A percentile compares a stretch with the other conserved stretches of the same genome.
These are phyloP conservation scores for Philereme transversata DNA, from an alignment of 2,888 invertebrate species.

Conservation along the genomic window DNA sequence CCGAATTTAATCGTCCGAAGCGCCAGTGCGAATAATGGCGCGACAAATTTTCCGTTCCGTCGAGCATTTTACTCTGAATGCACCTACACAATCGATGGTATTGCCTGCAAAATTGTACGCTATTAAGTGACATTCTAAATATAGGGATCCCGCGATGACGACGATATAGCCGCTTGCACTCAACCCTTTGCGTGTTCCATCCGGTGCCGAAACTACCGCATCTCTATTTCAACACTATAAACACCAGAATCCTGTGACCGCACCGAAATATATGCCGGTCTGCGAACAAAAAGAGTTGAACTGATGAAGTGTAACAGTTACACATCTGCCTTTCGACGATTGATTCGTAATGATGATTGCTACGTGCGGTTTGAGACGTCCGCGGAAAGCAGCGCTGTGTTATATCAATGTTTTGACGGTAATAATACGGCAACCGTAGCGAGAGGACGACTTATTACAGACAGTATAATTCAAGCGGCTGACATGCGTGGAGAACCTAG, in stretches of 20 bases:
- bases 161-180: slow-evolving; percentile 60
- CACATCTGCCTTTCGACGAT: slow-evolving; percentile 55
- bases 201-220: slow-evolving; percentile 38
- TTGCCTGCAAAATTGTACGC: slow-evolving; percentile 78
- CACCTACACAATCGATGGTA: slow-evolving; percentile 77
- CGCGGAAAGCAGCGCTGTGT: slow-evolving; percentile 61
- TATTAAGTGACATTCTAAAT: slow-evolving; percentile 82
- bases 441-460: slow-evolving; percentile 64
- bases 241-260: slow-evolving; percentile 33
- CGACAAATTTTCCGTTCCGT: slow-evolving; percentile 80
- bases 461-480: slow-evolving; percentile 60
- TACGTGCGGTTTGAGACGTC: slow-evolving; percentile 67
- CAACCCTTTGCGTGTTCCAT: slow-evolving; percentile 62
- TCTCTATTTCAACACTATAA: slow-evolving; percentile 36
- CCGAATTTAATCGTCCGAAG: slow-evolving; percentile 77
- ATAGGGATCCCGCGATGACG: slow-evolving; percentile 70
- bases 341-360: slow-evolving; percentile 51
- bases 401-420: slow-evolving; percentile 66
- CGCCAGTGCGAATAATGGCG: slow-evolving; percentile 77
- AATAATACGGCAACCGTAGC: slow-evolving; percentile 68
- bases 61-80: slow-evolving; percentile 81
- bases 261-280: slow-evolving; percentile 21
- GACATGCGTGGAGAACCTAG: slow-evolving; percentile 50
- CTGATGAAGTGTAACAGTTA: slow-evolving; percentile 77
- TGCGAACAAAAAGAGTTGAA: slow-evolving; percentile 49